Evolutionary conservation across 2,113 vertebrate genomes (phyloP), one percentile per base, ranked within the genome.

Genomic region (Grallaria varia): DNA sequence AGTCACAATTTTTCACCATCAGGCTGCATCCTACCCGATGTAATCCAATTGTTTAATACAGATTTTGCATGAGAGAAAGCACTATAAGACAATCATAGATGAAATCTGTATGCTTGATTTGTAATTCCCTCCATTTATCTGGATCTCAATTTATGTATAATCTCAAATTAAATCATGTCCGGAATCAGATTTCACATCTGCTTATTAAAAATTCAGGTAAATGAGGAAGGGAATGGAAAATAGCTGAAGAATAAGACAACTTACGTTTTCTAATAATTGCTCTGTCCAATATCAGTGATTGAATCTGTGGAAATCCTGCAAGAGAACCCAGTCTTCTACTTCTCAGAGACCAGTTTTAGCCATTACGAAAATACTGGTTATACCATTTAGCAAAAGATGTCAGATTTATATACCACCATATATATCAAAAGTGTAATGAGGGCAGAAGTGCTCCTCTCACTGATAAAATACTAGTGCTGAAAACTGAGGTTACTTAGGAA

Each of bases 381-480:
- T 37, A 18, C n/a, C 30, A 74, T 44, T 68, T 67, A 85, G 10
- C 11, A 82, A n/a, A 39, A 85, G 15, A 88, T 77, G 52, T 3
- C 66, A 67, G 20, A 30, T 82, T 78, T 67, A 52, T 69, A 62
- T 18, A 67, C 3, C 37, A 80, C 35, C 75, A 42, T 17, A 87
- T 19, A 64, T 84, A 76, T 68, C 22, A 85, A 71, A 77, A 49
- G 17, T 45, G 35, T 68, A 69, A 73, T 37, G 28, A 86, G 47
- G 58, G 56, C 24, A 87, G 53, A 94, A 91, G 20, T 49, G 2
- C 18, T 91, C 80, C 3, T 75, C 31, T 68, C 24, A 24, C n/a
- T 83, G 55, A 55, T 94, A 60, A 85, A 96, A 85, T 58, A 84
- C 84, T 96, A 92, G 89, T 84, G 21, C 12, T 71, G 58, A 84